Base-by-base conservation (phyloP, 2,113 vertebrate species). In the Pteruthius melanotis region DNA sequence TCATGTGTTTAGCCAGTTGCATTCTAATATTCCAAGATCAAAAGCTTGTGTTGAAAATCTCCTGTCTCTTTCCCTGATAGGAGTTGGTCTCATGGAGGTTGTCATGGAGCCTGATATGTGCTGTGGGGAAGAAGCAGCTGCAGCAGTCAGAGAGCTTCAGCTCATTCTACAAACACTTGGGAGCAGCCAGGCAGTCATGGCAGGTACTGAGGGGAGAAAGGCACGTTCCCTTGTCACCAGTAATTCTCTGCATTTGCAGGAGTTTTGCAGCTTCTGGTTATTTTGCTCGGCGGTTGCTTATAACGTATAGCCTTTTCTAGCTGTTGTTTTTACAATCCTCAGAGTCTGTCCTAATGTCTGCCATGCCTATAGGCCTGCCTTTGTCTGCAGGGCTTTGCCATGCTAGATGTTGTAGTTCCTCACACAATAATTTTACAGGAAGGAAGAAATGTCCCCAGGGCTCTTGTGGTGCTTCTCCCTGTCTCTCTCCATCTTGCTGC, bases 71-170 rank as follows among this genome's bases (percentile, higher is more conserved):
- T 89, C 44, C 93, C 56, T 93, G 94, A 64, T 84, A 99, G 99
- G 99, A 94, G 98, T 99, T 1, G 99, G 99, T 90, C 99, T 99
- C 92, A 99, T 99, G 98, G 99, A 99, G 98, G 97, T 99, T 98
- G 99, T 99, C 97, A 99, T 99, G 99, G 99, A 99, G 97, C 99
- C 99, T 6, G 99, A 99, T 96, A 98, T 99, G 99, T 98, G 98
- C 97, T 99, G 99, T 95, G 99, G 99, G 88, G 98, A 99, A 94
- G 99, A 99, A 97, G 99, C 99, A 10, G 99, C 99, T 37, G 98
- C 98, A 35, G 99, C 99, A 28, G 98, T 99, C 93, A 98, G 98
- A 93, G 99, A 99, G 97, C 98, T 99, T 53, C 99, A 99, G 97
- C 98, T 99, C 97, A 99, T 99, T 93, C 98, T 99, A 94, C 99